Conservation (phyloP, 2,888 invertebrate species). For the Rapana venosa region DNA sequence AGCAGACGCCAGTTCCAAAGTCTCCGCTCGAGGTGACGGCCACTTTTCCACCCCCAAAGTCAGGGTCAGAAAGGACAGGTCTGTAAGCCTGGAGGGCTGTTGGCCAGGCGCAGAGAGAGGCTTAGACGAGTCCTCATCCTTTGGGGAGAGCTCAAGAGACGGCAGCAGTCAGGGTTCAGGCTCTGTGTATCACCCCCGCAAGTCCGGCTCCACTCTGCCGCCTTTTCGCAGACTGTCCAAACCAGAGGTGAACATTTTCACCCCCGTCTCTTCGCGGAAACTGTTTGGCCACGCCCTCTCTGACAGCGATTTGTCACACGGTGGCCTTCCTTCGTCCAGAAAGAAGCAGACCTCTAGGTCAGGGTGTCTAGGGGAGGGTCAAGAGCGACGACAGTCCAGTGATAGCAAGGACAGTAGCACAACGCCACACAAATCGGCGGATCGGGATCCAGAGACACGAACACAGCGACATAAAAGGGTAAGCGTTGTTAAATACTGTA, state of each 20-base stretch:
- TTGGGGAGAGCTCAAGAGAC: background rate
- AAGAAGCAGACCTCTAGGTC: background rate
- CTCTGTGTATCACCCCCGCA: background rate
- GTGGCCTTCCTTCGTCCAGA: background rate
- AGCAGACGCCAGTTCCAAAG: background rate
- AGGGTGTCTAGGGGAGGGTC: background rate
- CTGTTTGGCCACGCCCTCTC: background rate
- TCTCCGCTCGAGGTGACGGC: background rate
- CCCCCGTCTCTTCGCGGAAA: background rate
- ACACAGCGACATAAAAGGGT: slow-evolving; percentile 70
- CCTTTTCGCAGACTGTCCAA: background rate
- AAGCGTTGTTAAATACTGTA: slow-evolving; percentile 19
- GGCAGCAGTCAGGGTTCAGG: background rate
- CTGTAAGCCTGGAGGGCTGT: background rate
- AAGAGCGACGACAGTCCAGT: slow-evolving; percentile 11
- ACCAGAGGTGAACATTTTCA: slow-evolving; percentile 27
- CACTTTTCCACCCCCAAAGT: background rate
- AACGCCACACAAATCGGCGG: background rate
- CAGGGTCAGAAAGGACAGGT: background rate
- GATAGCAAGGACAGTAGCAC: slow-evolving; percentile 20
- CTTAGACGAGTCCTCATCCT: background rate
- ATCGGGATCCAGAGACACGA: slow-evolving; percentile 49
- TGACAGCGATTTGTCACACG: background rate
- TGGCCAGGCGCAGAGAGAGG: background rate
- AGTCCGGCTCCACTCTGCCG: background rate